A percentile compares a stretch with the other conserved stretches of the same genome.
Evolutionary conservation across 2,888 invertebrate genomes (phyloP).

Genomic region (Tenthredo amoena): DNA sequence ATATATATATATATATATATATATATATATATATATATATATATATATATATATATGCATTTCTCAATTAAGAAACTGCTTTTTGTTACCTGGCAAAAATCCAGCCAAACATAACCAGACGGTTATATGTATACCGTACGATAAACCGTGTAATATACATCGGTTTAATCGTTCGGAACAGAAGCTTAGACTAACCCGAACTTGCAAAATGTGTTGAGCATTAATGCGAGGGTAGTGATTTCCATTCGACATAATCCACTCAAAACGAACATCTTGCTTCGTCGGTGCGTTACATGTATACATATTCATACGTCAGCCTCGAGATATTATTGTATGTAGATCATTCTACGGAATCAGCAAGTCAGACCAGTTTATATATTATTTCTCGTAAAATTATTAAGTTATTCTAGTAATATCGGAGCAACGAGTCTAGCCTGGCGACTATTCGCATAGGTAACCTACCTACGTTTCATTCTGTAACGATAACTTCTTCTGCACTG

Average conservation of each 20-base stretch:
- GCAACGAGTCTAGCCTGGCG: background rate
- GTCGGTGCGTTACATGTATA: background rate
- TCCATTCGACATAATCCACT: background rate
- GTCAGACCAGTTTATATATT: background rate
- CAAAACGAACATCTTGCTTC: background rate
- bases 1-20: background rate
- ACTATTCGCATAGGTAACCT: background rate
- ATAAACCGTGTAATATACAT: background rate
- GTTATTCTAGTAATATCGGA: background rate
- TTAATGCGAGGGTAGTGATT: background rate
- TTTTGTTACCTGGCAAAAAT: background rate
- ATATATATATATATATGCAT: background rate
- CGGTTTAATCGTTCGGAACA: constrained; percentile 22
- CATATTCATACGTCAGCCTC: background rate
- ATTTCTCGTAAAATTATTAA: background rate
- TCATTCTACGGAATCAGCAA: background rate
- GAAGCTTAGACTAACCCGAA: background rate
- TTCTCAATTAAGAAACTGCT: background rate
- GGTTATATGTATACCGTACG: background rate
- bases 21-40: background rate
- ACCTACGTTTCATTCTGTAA: background rate
- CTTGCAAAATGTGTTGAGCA: background rate
- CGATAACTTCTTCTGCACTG: constrained; percentile 13
- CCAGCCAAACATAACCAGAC: background rate
- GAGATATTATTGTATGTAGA: background rate